Base-by-base conservation (phyloP, 2,797 vertebrate genomes). In the Aeoliscus strigatus region DNA sequence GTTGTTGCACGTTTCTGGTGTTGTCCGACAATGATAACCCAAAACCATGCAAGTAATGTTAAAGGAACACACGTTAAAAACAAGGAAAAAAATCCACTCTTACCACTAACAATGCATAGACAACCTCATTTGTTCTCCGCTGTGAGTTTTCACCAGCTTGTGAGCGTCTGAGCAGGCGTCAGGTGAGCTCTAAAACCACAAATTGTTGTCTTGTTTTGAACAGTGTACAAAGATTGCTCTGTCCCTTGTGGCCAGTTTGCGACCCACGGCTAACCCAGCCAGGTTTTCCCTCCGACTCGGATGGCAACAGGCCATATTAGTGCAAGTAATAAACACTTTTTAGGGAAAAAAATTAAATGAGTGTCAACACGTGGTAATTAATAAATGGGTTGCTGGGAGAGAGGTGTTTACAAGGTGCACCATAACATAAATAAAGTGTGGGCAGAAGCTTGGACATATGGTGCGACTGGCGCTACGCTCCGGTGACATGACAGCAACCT, bases 251-350 rank as follows among this genome's bases (percentile, higher is more conserved):
- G 50, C 53, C 27, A 5, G 51, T 48, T 41, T 33, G 32, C 44
- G 46, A 40, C 48, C 27, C 41, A 36, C 21, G 66, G 68, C 56
- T 24, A 55, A 52, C 55, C 23, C 8, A 39, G 63, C 75, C 58
- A 39, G 79, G 75, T 75, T 85, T 86, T 87, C 73, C 66, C 73
- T 79, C 69, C 68, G 55, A 44, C 70, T 57, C 59, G 73, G 68
- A 61, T 72, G 75, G 66, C 57, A 62, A 46, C 67, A 63, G 61
- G 78, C 78, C 71, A 87, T 78, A 75, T 69, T 49, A 50, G 72
- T 16, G 67, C 58, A 69, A 86, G 87, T 84, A 89, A 89, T 90
- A 89, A 91, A 90, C 89, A 90, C 88, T 88, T 89, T 89, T 86
- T 84, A 79, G 80, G 76, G 77, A 86, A 87, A 88, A 87, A 87